Percentiles rank a stretch among this genome's conserved stretches.
Conservation (phyloP, 1,140 invertebrate species). For the Solenopsis invicta region DNA sequence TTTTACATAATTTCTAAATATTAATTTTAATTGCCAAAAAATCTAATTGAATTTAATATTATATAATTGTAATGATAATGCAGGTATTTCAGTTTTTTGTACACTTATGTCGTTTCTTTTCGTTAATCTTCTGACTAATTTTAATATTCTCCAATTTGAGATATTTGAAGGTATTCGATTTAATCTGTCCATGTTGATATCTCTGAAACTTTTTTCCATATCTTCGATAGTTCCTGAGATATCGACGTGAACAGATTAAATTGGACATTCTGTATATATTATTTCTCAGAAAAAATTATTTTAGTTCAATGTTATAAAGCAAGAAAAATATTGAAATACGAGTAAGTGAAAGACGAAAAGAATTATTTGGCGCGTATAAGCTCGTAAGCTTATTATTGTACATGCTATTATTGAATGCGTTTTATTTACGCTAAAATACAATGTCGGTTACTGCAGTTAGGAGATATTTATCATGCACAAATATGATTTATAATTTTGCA, state of each 20-base stretch:
- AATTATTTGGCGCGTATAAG: neutral
- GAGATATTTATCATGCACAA: neutral
- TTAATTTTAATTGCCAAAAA: conserved; percentile 3
- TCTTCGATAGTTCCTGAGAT: too few relatives aligned
- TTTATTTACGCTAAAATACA: conserved; percentile 13
- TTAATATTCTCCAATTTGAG: neutral
- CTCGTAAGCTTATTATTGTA: conserved; percentile 5
- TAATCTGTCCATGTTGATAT: too few relatives aligned
- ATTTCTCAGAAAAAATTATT: neutral
- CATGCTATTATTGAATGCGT: neutral
- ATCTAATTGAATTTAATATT: neutral
- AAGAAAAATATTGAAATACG: neutral
- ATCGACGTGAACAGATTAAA: too few relatives aligned
- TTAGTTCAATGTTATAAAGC: neutral
- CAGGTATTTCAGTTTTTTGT: too few relatives aligned
- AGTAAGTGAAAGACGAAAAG: neutral
- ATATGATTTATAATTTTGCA: neutral
- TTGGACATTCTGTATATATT: neutral
- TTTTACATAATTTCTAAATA: neutral
- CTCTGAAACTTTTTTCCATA: too few relatives aligned
- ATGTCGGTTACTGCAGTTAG: neutral
- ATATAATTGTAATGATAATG: neutral
- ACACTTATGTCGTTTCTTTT: too few relatives aligned
- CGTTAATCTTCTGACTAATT: neutral
- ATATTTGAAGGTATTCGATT: neutral